Evolutionary conservation across 2,888 invertebrate species (phyloP), one percentile per base, ranked within the genome.

Genomic region (Scelioninae gen. 1): DNA sequence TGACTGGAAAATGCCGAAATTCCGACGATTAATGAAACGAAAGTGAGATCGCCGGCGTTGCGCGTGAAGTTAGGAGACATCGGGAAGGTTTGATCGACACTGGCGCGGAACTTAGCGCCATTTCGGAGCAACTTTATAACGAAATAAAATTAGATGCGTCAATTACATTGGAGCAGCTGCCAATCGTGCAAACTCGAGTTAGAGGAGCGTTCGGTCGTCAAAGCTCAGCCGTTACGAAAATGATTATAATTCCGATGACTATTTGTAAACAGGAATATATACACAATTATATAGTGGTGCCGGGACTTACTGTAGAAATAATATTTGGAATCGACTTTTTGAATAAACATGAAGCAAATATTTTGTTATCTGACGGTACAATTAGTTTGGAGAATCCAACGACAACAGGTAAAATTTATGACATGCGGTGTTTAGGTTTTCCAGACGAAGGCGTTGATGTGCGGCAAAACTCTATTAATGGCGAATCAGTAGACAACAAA

Each of bases 311-410:
- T 11, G 2, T 66, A 8, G 53, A 66, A 9, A 53, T 66, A 6
- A 53, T 66, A 1, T 40, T 66, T 10, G 66, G 66, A 9, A 11
- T 66, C 5, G 66, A 66, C 43, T 66, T 66, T 66, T 43, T 66
- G 23, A 23, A 16, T 7, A 9, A 15, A 13, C 13, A n/a, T 8
- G 13, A 47, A 11, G 45, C 13, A 4, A 11, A 38, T 10, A 38
- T 38, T 11, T 38, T 5, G 1, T 38, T 38, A 8, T 11, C 1
- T 8, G 11, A 38, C 11, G 9, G 11, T 1, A 38, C 11, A 1
- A 38, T 38, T 38, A 8, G 38, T 38, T 11, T 38, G 9, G 5
- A 38, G 11, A 38, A 38, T 38, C 38, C 38, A 5, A 4, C 23
- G 23, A 23, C 23, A 23, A 23, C 23, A 23, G 23, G 4, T 4